Percentiles rank a stretch among this genome's conserved stretches.
Evolutionary conservation across 2,888 invertebrate genomes (phyloP).

Genomic region (Torymus tubicola): DNA sequence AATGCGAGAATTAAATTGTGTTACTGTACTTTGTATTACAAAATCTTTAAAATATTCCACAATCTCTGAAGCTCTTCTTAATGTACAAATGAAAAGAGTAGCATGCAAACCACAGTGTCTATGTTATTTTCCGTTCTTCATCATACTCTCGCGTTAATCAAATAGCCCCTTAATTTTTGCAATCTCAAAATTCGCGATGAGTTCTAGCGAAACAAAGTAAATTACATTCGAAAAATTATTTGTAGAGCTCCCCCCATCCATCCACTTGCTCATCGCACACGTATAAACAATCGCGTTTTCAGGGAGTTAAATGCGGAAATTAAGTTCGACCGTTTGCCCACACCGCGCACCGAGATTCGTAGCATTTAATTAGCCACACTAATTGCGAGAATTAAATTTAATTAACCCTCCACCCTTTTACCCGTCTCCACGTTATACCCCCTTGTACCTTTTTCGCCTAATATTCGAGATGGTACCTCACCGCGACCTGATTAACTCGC

Average conservation of each 20-base stretch:
- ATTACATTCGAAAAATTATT: conserved; percentile 16
- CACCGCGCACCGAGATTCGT: conserved; percentile 59
- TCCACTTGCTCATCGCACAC: neutral
- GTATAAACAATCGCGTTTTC: conserved; percentile 29
- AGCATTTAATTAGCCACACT: conserved; percentile 71
- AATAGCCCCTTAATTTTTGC: neutral
- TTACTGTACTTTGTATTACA: too few relatives aligned
- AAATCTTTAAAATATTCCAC: too few relatives aligned
- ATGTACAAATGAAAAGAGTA: too few relatives aligned
- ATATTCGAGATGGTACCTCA: conserved; percentile 22
- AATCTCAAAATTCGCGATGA: neutral
- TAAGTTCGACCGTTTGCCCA: conserved; percentile 36
- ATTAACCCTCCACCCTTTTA: conserved; percentile 70
- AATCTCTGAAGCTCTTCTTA: too few relatives aligned
- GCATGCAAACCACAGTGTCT: too few relatives aligned
- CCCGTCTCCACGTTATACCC: conserved; percentile 13
- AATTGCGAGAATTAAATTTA: conserved; percentile 72
- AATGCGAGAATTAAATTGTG: too few relatives aligned
- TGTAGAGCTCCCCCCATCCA: neutral
- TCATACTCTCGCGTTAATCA: too few relatives aligned
- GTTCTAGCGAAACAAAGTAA: neutral
- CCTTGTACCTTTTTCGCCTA: neutral
- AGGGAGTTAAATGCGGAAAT: conserved; percentile 43
- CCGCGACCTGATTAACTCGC: conserved; percentile 13
- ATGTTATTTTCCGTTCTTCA: too few relatives aligned